Conservation (phyloP, 1,140 invertebrate genomes). For the Schlechtendalia chinensis region DNA sequence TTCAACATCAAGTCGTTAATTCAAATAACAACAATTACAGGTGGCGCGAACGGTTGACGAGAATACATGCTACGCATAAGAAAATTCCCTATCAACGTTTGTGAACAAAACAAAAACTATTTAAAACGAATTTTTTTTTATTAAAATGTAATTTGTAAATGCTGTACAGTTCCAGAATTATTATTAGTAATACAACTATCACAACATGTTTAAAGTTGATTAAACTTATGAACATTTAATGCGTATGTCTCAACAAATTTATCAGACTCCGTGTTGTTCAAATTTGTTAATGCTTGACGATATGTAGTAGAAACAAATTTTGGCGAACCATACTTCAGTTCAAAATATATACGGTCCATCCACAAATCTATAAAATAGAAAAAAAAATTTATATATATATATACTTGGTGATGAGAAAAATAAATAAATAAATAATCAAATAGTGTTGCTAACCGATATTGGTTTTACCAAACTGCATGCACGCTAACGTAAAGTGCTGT, state of each 20-base stretch:
- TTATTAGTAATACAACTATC: neutral
- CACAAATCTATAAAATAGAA: conserved; percentile 22
- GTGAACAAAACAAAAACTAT: neutral
- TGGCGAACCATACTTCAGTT: conserved; percentile 22
- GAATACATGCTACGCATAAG: neutral
- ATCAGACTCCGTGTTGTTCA: conserved; percentile 39
- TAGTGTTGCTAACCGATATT: conserved; percentile 13
- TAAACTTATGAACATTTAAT: neutral
- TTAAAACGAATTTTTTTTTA: too few relatives aligned
- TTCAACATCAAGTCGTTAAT: too few relatives aligned
- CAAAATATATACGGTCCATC: conserved; percentile 40
- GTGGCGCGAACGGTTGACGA: neutral
- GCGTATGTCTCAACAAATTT: conserved; percentile 19
- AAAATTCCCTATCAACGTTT: neutral
- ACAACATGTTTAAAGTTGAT: neutral
- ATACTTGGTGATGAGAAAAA: neutral
- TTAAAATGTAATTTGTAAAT: neutral
- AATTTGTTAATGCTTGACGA: conserved; percentile 38
- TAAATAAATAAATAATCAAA: neutral
- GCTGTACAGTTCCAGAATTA: neutral
- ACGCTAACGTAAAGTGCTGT: conserved; percentile 34
- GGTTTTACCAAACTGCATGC: conserved; percentile 36
- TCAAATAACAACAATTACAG: neutral
- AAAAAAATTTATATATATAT: too few relatives aligned
- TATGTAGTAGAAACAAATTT: conserved; percentile 12